Evolutionary conservation across 2,888 invertebrate species (phyloP), one percentile per base, ranked within the genome.

Genomic region (Periphyllus acericola): DNA sequence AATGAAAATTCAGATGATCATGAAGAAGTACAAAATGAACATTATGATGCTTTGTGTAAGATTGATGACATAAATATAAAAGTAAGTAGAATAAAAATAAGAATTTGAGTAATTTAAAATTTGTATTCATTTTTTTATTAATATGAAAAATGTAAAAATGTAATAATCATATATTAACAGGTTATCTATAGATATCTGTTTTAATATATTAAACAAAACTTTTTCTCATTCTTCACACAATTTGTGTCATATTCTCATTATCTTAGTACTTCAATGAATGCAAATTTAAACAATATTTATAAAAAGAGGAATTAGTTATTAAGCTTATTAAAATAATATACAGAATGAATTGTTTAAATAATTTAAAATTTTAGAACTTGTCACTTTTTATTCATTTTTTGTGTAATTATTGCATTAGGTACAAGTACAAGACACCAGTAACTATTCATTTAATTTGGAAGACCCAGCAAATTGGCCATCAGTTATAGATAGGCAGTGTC

Each of bases 391-490:
- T 29, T 14, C 32, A 29, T 6, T 72, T 72, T 29, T 29, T 60
- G 8, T 60, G 4, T 60, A 21, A 60, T 60, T 60, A 21, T 60
- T 60, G n/a, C n/a, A 60, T 60, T 60, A 60, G 60, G 17, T 25
- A 60, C 8, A 60, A 60, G 21, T 19, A 14, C 11, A 60, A 60
- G 60, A 60, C 19, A 60, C 19, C 60, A n/a, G n/a, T n/a, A 60
- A 60, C 17, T 21, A 60, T 60, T 17, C 17, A 60, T 60, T 8
- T 19, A 17, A 60, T 6, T 60, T 72, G 72, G 72, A 72, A 34
- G 72, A 72, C 72, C 72, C 72, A 72, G 72, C 72, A 72, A 72
- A 72, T 72, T 72, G 34, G 72, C 72, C 72, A 72, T 72, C 72
- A 29, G 32, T 72, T 74, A 74, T 74, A 34, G 34, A 34, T n/a